Evolutionary conservation across 23 tunicate species (phyloP).

Genomic region (Corella eumyota): DNA sequence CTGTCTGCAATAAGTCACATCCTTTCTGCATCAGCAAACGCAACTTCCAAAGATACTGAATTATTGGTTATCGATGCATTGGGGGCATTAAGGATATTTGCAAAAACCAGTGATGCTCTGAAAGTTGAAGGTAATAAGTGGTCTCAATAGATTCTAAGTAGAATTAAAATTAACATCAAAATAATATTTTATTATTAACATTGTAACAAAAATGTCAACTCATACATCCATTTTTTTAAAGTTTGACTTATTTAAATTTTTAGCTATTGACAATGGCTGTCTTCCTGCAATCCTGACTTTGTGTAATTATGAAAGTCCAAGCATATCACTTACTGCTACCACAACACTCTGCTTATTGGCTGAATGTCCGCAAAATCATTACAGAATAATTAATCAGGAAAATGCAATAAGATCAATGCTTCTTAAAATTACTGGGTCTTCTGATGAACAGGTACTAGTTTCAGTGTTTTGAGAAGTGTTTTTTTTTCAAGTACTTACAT

Average conservation of each 20-base stretch:
- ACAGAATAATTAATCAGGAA: conserved; percentile 33
- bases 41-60: background rate
- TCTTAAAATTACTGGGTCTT: conserved; percentile 17
- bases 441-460: conserved; percentile 68
- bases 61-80: conserved; percentile 23
- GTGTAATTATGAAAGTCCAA: conserved; percentile 20
- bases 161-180: background rate
- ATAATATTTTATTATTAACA: background rate
- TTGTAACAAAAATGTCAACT: background rate
- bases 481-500: background rate
- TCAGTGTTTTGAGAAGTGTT: background rate
- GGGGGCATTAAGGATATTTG: conserved; percentile 43
- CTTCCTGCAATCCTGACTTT: conserved; percentile 33
- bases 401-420: conserved; percentile 31
- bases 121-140: conserved; percentile 45
- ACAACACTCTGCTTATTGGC: conserved; percentile 59
- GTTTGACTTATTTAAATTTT: no score
- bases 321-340: conserved; percentile 58
- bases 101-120: conserved; percentile 46
- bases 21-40: conserved; percentile 6
- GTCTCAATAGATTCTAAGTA: background rate
- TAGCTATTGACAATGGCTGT: conserved; percentile 46
- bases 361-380: conserved; percentile 54
- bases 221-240: no score
- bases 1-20: conserved; percentile 34